Percentiles rank a stretch among this genome's conserved stretches.
phyloP scores from a whole-genome alignment of 2,888 invertebrate genomes.

The Anorthoa munda region DNA sequence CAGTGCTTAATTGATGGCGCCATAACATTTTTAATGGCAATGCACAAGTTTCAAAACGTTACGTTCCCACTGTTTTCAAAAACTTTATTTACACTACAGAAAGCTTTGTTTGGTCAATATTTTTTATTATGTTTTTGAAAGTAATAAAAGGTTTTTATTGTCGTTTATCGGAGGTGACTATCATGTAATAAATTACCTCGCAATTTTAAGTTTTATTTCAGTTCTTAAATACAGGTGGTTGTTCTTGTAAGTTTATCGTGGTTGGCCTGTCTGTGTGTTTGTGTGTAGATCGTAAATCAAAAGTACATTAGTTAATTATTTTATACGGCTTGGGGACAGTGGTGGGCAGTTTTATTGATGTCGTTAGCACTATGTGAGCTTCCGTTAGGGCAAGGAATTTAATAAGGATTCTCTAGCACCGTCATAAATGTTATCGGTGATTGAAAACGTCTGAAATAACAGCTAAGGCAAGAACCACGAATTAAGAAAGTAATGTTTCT shows the following conservation, averaged over 20 bases:
- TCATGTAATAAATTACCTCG: constrained; percentile 72
- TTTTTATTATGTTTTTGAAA: constrained; percentile 83
- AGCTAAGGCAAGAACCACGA: neutral
- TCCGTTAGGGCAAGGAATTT: constrained; percentile 1
- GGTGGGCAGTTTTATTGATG: constrained; percentile 47
- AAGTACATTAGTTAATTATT: constrained; percentile 59
- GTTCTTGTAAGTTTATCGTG: constrained; percentile 4
- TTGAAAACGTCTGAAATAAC: neutral
- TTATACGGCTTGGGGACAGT: constrained; percentile 24
- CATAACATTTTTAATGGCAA: constrained; percentile 87
- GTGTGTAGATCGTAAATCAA: constrained; percentile 54
- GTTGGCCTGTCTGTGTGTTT: too few relatives aligned
- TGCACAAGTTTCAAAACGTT: constrained; percentile 74
- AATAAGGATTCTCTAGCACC: neutral
- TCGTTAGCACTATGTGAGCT: constrained; percentile 32
- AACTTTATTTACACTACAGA: constrained; percentile 81
- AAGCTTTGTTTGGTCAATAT: constrained; percentile 80
- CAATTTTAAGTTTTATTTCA: constrained; percentile 69
- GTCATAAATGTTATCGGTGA: neutral
- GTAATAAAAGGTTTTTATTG: constrained; percentile 79
- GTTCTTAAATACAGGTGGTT: constrained; percentile 57
- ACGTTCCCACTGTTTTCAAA: constrained; percentile 81
- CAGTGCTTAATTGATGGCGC: constrained; percentile 84
- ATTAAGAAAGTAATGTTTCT: neutral
- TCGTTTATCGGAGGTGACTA: constrained; percentile 75